Percentiles rank a stretch among this genome's conserved stretches.
phyloP scores from a whole-genome alignment of 2,113 vertebrate genomes.

The Strigops habroptila region DNA sequence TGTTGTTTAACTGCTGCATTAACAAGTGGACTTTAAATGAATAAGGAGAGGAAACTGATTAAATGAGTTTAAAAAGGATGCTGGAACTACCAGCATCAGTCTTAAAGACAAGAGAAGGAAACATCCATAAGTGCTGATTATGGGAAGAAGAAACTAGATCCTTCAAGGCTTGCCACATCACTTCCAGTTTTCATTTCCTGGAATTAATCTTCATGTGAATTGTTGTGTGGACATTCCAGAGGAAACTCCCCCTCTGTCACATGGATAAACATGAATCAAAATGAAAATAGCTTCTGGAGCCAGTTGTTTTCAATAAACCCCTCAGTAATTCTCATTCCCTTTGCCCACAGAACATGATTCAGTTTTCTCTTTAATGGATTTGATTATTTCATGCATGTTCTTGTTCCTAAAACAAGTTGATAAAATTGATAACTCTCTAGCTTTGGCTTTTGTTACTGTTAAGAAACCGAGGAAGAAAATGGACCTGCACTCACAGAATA shows the following conservation, averaged over 20 bases:
- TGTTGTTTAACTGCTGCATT: rapidly evolving
- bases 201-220: not conserved
- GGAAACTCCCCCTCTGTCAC: no score
- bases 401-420: not conserved
- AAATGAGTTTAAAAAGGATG: not conserved
- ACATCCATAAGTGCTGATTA: rapidly evolving
- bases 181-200: not conserved
- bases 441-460: not conserved
- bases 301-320: not conserved
- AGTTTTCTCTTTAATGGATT: not conserved
- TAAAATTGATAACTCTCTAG: not conserved
- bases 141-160: not conserved
- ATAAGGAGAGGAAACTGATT: not conserved
- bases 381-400: not conserved
- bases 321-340: not conserved
- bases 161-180: not conserved
- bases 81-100: rapidly evolving
- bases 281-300: not conserved
- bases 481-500: not conserved
- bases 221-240: not conserved
- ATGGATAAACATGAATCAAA: not conserved
- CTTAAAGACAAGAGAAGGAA: not conserved
- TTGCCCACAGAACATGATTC: not conserved
- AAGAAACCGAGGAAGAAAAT: not conserved
- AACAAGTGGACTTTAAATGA: not conserved